Evolutionary conservation across 2,888 invertebrate genomes (phyloP), one percentile per base, ranked within the genome.

Genomic region (Lasioglossum oenotherae): DNA sequence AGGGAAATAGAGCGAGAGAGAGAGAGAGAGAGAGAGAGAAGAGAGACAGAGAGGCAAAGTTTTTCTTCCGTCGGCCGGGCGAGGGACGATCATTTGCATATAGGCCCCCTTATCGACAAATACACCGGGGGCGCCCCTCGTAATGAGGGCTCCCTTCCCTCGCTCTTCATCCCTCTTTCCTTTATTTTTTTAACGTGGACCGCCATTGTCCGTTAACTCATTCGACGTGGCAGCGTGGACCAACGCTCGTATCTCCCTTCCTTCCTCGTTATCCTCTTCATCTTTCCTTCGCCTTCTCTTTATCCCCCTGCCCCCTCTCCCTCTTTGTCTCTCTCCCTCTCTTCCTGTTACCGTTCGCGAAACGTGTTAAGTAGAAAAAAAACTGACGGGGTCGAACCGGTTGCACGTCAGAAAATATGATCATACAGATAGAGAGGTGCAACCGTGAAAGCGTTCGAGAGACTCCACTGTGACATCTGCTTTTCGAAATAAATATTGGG

Each of bases 61-160:
- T 94, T 93, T 94, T 93, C 91, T 92, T 89, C 87, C 90, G 85
- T 86, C 87, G 88, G 84, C 87, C 41, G 41, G 89, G 75, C 89
- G 91, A 91, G 91, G 89, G 91, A 91, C 93, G 82, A 92, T 93
- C 93, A 94, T 94, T 94, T 94, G 94, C 94, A 94, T 94, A 93
- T 92, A 92, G 92, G 91, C 92, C 94, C 94, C 94, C 94, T 94
- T 94, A 94, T 94, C 94, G 93, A 94, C 93, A 94, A 94, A 94
- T 94, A 94, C 91, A 93, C 93, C 92, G 92, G 92, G 93, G 93
- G 92, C 92, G 91, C 93, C 92, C 92, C 90, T 92, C 90, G 93
- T 94, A 94, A 94, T 94, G 94, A 94, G 93, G 93, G 92, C 92
- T 92, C 92, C 91, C 82, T 84, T 86, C 89, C 90, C 88, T 89